Evolutionary conservation across 2,113 vertebrate species (phyloP).

Genomic region (Cynoglossus semilaevis): DNA sequence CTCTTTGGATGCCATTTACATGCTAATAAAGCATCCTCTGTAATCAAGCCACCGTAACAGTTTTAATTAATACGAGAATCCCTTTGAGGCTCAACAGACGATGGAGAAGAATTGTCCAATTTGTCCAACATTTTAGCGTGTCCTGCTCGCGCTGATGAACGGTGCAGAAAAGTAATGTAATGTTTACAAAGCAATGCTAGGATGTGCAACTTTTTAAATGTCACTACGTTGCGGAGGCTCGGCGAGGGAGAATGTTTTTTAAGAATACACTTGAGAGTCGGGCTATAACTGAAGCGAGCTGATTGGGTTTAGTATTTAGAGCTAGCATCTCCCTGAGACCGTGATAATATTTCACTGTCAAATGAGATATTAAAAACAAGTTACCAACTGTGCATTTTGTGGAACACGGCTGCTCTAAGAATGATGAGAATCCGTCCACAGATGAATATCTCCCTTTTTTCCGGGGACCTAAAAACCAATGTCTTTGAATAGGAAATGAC

Average conservation of each 20-base stretch:
- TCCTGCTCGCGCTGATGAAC: conserved; percentile 39
- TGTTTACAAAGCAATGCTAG: conserved; percentile 17
- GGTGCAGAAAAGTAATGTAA: conserved; percentile 37
- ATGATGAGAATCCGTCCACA: too few species aligned
- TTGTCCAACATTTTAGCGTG: conserved; percentile 32
- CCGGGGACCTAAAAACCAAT: too few species aligned
- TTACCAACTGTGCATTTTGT: conserved; percentile 33
- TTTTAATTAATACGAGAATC: conserved; percentile 49
- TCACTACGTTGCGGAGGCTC: conserved; percentile 36
- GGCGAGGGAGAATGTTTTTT: conserved; percentile 17
- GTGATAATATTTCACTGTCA: conserved; percentile 55
- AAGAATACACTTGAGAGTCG: conserved; percentile 18
- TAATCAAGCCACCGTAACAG: conserved; percentile 18
- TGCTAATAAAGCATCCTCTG: conserved; percentile 1
- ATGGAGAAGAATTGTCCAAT: conserved; percentile 24
- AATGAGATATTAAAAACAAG: conserved; percentile 45
- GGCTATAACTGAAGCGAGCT: conserved; percentile 31
- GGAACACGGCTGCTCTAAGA: background rate
- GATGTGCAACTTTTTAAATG: conserved; percentile 57
- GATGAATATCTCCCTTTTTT: too few species aligned
- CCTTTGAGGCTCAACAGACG: conserved; percentile 22
- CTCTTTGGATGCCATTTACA: conserved; percentile 19
- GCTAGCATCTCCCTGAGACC: conserved; percentile 17
- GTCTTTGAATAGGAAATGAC: background rate
- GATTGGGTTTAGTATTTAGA: conserved; percentile 43